A percentile compares a stretch with the other conserved stretches of the same genome.
phyloP scores from a whole-genome alignment of 2,797 vertebrate species.

The Hypotaenidia philippensis region DNA sequence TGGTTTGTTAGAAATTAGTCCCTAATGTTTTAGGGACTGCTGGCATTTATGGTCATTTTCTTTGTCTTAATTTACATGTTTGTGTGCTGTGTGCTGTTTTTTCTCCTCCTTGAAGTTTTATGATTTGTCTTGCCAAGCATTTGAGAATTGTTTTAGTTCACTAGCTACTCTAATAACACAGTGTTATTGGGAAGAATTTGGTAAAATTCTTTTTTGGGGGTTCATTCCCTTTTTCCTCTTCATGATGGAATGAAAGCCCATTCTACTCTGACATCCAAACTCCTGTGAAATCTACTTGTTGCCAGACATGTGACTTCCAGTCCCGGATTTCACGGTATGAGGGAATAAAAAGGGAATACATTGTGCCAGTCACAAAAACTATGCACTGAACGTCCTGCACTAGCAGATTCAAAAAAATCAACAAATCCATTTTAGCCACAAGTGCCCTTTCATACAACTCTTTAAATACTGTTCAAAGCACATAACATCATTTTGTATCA shows the following conservation, averaged over 20 bases:
- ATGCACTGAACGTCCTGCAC: background rate
- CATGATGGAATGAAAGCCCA: background rate
- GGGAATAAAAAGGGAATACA: background rate
- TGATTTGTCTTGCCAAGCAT: background rate
- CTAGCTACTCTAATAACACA: background rate
- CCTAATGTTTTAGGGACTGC: conserved; percentile 68
- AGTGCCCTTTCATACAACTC: background rate
- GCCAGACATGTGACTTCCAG: background rate
- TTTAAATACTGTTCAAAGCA: background rate
- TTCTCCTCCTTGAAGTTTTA: conserved; percentile 26
- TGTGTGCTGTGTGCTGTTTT: background rate
- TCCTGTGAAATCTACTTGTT: background rate
- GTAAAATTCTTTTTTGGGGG: background rate
- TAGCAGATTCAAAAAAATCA: background rate
- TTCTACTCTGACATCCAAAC: background rate
- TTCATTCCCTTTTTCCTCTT: background rate
- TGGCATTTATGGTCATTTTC: conserved; percentile 56
- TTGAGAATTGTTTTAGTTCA: conserved; percentile 5
- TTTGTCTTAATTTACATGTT: conserved; percentile 60
- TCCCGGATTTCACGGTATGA: background rate
- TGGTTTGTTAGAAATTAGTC: conserved; percentile 75
- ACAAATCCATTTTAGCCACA: background rate
- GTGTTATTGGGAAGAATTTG: background rate
- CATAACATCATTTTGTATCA: background rate
- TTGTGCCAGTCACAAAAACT: background rate